Percentiles rank a stretch among this genome's conserved stretches.
Conservation (phyloP, 1,140 invertebrate species). For the Bombus soroeensis region DNA sequence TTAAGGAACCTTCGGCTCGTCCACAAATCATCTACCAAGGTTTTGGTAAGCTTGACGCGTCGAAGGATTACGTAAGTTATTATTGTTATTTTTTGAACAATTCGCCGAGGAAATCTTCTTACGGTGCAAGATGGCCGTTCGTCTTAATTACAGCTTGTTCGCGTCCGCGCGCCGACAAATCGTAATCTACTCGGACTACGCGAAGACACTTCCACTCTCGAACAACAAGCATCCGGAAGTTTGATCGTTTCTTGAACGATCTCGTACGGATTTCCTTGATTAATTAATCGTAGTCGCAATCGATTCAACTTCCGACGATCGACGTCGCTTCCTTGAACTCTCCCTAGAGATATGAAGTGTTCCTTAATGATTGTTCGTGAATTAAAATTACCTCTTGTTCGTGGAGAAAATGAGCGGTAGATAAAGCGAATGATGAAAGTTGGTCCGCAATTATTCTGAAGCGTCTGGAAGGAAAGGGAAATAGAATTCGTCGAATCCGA, state of each 20-base stretch:
- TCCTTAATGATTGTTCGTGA: slow-evolving; percentile 37
- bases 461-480: neutral
- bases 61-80: no score
- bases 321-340: neutral
- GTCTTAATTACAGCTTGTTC: slow-evolving; percentile 6
- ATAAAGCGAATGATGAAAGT: slow-evolving; percentile 27
- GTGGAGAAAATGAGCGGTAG: neutral
- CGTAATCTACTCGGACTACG: slow-evolving; percentile 6
- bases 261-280: slow-evolving; percentile 19
- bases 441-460: neutral
- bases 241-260: slow-evolving; percentile 4
- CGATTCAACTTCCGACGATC: slow-evolving; percentile 15
- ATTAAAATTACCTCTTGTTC: slow-evolving; percentile 25
- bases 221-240: slow-evolving; percentile 17
- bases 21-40: neutral
- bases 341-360: neutral
- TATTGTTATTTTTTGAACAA: neutral
- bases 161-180: neutral
- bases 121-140: neutral
- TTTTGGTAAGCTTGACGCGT: neutral
- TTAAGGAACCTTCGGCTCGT: neutral
- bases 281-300: slow-evolving; percentile 34
- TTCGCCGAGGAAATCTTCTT: neutral
- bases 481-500: neutral
- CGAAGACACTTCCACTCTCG: no score